Conservation (phyloP, 2,113 vertebrate genomes). For the Dasyprocta punctata region DNA sequence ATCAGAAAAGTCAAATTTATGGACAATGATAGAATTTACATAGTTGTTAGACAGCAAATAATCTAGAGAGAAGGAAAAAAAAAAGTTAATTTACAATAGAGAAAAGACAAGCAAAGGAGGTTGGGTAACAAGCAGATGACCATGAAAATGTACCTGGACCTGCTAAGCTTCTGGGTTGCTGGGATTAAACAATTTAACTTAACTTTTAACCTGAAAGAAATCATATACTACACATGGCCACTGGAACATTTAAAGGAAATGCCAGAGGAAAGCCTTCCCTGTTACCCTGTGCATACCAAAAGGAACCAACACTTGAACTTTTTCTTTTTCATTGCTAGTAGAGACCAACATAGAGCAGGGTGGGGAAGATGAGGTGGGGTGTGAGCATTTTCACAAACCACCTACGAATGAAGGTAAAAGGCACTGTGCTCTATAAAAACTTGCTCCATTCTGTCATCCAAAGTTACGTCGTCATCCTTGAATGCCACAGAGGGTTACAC, state of each 20-base stretch:
- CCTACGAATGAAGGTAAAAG: not conserved
- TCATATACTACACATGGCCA: accelerated
- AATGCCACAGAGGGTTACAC: not conserved
- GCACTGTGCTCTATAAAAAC: not conserved
- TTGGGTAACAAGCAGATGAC: not conserved
- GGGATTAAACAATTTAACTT: not conserved
- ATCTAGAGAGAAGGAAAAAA: conserved; percentile 86
- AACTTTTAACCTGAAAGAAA: not conserved
- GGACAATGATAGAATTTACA: conserved; percentile 99
- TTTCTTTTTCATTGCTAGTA: not conserved
- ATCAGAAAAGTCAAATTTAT: conserved; percentile 99
- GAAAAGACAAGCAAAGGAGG: not conserved
- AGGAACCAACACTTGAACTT: not conserved
- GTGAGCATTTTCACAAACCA: not conserved
- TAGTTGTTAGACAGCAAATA: conserved; percentile 99
- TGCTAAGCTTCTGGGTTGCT: not conserved
- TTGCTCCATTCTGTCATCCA: not conserved
- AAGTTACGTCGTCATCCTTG: not conserved
- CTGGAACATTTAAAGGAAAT: not conserved
- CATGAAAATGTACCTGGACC: not conserved
- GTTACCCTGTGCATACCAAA: not conserved
- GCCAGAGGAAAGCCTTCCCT: not conserved
- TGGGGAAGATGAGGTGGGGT: not conserved
- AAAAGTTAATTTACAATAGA: not conserved
- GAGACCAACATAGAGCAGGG: not conserved